Conservation (phyloP, 2,113 vertebrate species). For the Neodon shergylaensis region DNA sequence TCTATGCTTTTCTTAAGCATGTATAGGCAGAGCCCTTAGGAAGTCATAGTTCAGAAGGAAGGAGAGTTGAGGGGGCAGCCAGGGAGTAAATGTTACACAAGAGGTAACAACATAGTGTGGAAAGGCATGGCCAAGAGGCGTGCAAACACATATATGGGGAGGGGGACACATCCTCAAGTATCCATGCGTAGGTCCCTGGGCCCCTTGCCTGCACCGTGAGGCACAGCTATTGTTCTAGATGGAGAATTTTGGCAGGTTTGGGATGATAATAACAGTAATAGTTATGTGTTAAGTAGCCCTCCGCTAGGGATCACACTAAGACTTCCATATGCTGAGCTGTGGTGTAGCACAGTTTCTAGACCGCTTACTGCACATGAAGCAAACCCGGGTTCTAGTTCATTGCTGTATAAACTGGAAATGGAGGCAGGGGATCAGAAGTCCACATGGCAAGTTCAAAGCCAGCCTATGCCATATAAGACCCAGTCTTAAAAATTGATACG, state of each 20-base stretch:
- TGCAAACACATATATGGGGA: accelerated
- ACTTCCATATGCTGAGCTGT: neutral
- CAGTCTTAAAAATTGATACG: neutral
- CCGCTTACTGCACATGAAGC: neutral
- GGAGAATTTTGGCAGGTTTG: neutral
- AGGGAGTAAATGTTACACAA: accelerated
- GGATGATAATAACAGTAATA: neutral
- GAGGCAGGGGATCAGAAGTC: neutral
- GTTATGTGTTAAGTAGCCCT: neutral
- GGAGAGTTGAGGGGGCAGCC: neutral
- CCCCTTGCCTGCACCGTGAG: neutral
- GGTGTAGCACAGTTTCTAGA: neutral
- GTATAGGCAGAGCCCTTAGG: neutral
- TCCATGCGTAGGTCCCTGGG: neutral
- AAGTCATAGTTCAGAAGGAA: neutral
- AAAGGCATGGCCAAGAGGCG: neutral
- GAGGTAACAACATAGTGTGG: accelerated
- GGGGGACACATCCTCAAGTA: accelerated
- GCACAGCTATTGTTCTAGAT: neutral
- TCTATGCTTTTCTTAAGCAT: neutral
- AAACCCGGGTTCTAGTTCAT: neutral
- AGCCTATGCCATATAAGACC: neutral
- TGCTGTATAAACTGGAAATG: neutral
- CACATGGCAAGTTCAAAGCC: neutral
- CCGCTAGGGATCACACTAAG: neutral